Evolutionary conservation across 2,113 vertebrate genomes (phyloP), one percentile per base, ranked within the genome.

Genomic region (Takifugu bimaculatus): DNA sequence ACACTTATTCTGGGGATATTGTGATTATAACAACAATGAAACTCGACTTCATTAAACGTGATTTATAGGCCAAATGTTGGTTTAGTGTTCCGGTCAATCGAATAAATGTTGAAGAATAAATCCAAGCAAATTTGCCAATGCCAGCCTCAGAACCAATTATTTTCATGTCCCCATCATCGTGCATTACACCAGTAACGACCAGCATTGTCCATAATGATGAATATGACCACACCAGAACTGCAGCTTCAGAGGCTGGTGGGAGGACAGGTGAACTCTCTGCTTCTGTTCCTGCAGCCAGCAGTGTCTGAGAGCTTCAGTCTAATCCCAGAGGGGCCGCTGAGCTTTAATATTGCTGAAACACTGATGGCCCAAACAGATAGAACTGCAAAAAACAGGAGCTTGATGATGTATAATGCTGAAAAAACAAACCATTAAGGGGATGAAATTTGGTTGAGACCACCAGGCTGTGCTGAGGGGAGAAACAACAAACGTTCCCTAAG

Each of bases 281-380:
- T 29, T 63, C 28, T 58, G 14, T 39, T 63, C 50, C 75, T 66
- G 68, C 60, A 67, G 43, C 9, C 28, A 0, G 51, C 4, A 60
- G 56, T 44, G 63, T 65, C 49, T 62, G 50, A 74, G 54, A 51
- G 13, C 65, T 58, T 49, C 29, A 58, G 25, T 44, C 49, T 42
- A 44, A 59, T 65, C 49, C 66, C 53, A 35, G 29, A 69, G 39
- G 45, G 50, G 42, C 28, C 9, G 3, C 25, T 10, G 29, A 15
- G 42, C 55, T 65, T 50, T 82, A 63, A 75, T 81, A 65, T 65
- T 78, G 63, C 79, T 72, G 57, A 70, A 75, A 56, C 25, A 20
- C 20, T 20, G 20, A 20, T 20, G 20, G 20, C 2, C 47, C 29
- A 47, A 69, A 75, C 53, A 59, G 51, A 72, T 51, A 25, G 49